A percentile compares a stretch with the other conserved stretches of the same genome.
Conservation (phyloP, 2,113 vertebrate genomes). For the Brevimyrus niger region DNA sequence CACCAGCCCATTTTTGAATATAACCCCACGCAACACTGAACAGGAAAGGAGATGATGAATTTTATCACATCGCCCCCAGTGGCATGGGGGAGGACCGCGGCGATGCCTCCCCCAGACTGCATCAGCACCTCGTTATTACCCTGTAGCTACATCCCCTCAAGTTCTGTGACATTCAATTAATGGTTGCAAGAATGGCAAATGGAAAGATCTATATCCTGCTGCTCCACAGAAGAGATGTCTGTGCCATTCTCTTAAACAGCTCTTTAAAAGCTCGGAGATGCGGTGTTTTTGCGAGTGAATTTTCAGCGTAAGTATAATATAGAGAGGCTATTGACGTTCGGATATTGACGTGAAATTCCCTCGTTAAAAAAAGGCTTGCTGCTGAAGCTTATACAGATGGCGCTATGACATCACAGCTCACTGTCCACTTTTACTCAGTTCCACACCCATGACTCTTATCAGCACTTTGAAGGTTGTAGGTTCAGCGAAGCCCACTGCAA, state of each 20-base stretch:
- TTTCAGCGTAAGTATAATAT: background rate
- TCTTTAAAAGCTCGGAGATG: background rate
- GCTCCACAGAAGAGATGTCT: constrained; percentile 7
- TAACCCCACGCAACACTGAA: background rate
- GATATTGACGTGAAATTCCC: background rate
- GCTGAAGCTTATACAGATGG: background rate
- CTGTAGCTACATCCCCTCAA: constrained; percentile 10
- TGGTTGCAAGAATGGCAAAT: constrained; percentile 8
- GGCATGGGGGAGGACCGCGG: background rate
- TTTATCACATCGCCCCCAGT: background rate
- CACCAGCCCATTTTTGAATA: background rate
- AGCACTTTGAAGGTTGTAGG: background rate
- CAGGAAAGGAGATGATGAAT: background rate
- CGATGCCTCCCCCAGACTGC: background rate
- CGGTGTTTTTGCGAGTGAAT: background rate
- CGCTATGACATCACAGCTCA: background rate
- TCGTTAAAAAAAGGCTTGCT: background rate
- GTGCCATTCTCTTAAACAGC: background rate
- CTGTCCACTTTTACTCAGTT: no score
- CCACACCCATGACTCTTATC: no score
- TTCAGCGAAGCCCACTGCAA: background rate
- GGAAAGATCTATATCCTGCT: constrained; percentile 11
- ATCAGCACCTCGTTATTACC: constrained; percentile 22
- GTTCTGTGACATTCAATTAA: constrained; percentile 27
- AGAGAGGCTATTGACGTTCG: background rate